These are phyloP conservation scores for Yasuhikotakia modesta DNA, from an alignment of 2,797 vertebrate genomes.

Conservation along the genomic window DNA sequence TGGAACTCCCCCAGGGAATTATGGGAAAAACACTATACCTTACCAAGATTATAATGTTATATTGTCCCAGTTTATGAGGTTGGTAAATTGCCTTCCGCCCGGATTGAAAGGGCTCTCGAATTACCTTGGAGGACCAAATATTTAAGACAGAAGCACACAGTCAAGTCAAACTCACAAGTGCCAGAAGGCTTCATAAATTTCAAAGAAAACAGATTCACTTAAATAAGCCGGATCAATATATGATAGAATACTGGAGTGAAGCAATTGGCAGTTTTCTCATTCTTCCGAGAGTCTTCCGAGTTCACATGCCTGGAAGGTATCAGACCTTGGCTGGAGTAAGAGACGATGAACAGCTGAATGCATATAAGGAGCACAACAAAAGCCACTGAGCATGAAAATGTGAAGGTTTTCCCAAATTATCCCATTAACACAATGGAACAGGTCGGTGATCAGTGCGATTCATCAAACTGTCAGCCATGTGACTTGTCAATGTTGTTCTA, in stretches of 20 bases:
- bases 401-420: slow-evolving; percentile 31
- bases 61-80: slow-evolving; percentile 59
- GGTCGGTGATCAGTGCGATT: slow-evolving; percentile 54
- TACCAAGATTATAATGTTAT: slow-evolving; percentile 58
- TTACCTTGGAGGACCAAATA: slow-evolving; percentile 55
- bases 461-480: slow-evolving; percentile 52
- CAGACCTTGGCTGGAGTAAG: neutral
- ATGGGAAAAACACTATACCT: slow-evolving; percentile 38
- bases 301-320: slow-evolving; percentile 49
- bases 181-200: slow-evolving; percentile 66
- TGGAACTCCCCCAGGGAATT: slow-evolving; percentile 39
- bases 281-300: slow-evolving; percentile 7
- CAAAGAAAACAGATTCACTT: slow-evolving; percentile 62
- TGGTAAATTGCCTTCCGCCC: slow-evolving; percentile 61
- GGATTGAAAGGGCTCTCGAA: slow-evolving; percentile 57
- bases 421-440: slow-evolving; percentile 51
- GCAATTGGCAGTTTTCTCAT: slow-evolving; percentile 42
- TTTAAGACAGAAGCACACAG: slow-evolving; percentile 42
- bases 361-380: slow-evolving; percentile 40
- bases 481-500: slow-evolving; percentile 50
- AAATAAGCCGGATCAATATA: slow-evolving; percentile 63
- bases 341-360: slow-evolving; percentile 27
- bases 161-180: slow-evolving; percentile 56
- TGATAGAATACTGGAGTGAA: slow-evolving; percentile 33
- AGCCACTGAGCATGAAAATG: slow-evolving; percentile 35